phyloP scores from a whole-genome alignment of 2,888 invertebrate species.

The Trichogramma dendrolimi region DNA sequence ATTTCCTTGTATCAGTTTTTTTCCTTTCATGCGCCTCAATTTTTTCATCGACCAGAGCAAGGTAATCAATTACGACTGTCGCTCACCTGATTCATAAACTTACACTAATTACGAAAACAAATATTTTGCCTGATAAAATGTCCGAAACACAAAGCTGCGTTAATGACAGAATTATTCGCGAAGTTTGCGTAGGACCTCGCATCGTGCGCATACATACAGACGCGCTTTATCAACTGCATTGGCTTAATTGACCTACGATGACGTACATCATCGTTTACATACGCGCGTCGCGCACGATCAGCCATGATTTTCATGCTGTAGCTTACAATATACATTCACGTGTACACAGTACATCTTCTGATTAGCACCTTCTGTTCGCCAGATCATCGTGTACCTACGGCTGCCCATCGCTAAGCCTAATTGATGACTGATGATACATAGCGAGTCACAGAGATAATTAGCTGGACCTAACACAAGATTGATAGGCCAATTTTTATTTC shows the following conservation, averaged over 20 bases:
- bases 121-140: too few relatives aligned
- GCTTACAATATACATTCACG: neutral
- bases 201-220: slow-evolving; percentile 10
- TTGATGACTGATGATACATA: slow-evolving; percentile 29
- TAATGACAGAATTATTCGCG: slow-evolving; percentile 12
- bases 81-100: too few relatives aligned
- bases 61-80: too few relatives aligned
- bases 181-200: slow-evolving; percentile 1
- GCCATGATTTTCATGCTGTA: slow-evolving; percentile 13
- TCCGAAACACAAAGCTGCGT: too few relatives aligned
- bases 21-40: too few relatives aligned
- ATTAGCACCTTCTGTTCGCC: slow-evolving; percentile 27
- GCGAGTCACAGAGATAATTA: too few relatives aligned
- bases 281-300: neutral
- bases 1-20: too few relatives aligned
- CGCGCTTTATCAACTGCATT: slow-evolving; percentile 14
- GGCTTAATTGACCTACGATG: slow-evolving; percentile 19
- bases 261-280: slow-evolving; percentile 9
- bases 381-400: slow-evolving; percentile 28
- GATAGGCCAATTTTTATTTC: too few relatives aligned
- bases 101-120: too few relatives aligned
- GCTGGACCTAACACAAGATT: too few relatives aligned
- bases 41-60: too few relatives aligned
- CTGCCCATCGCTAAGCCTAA: slow-evolving; percentile 30
- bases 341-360: slow-evolving; percentile 17